phyloP scores from a whole-genome alignment of 2,797 vertebrate species.

The Schizopygopsis malacanthus region DNA sequence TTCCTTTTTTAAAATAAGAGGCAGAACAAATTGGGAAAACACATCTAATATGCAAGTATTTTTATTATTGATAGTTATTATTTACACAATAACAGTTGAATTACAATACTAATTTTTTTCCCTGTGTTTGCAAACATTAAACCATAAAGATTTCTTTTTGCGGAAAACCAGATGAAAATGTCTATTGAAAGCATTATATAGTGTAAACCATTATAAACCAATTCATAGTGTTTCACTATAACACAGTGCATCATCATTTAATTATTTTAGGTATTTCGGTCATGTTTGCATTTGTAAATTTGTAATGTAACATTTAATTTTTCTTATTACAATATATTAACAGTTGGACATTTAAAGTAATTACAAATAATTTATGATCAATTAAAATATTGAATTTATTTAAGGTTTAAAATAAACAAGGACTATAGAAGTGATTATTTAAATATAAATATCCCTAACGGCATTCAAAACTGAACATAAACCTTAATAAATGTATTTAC shows the following conservation, averaged over 20 bases:
- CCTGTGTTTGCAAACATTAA: neutral
- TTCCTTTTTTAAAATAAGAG: neutral
- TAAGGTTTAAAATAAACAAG: no score
- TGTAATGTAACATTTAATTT: neutral
- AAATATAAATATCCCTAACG: no score
- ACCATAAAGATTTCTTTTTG: neutral
- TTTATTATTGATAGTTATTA: no score
- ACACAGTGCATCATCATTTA: no score
- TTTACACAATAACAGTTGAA: no score
- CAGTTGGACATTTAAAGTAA: neutral
- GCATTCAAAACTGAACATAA: no score
- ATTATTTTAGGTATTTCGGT: neutral
- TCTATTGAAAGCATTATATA: neutral
- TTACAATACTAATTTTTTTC: no score
- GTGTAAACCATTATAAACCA: neutral
- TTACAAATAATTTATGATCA: neutral
- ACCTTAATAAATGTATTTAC: no score
- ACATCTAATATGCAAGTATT: neutral
- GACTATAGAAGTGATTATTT: no score
- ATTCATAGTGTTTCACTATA: neutral
- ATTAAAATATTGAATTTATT: neutral
- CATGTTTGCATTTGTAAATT: neutral
- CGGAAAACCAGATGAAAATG: neutral
- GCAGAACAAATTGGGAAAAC: neutral
- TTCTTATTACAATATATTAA: neutral